A percentile compares a stretch with the other conserved stretches of the same genome.
These are phyloP conservation scores for Cyrtodaria siliqua DNA, from an alignment of 2,888 invertebrate species.

Conservation along the genomic window DNA sequence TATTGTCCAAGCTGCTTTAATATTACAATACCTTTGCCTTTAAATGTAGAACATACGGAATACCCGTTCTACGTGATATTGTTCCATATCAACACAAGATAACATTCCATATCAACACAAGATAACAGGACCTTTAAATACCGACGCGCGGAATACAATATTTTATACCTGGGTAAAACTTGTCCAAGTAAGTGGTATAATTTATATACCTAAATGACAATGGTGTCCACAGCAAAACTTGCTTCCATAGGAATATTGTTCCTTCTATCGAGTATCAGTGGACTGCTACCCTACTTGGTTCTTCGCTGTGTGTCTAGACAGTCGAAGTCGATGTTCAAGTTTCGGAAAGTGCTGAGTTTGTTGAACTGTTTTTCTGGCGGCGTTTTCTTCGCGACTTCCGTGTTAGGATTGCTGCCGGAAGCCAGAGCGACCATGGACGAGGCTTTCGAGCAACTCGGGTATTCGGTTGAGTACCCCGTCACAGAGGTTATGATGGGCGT, in stretches of 20 bases:
- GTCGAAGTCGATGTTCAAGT: neutral
- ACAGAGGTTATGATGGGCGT: conserved; percentile 27
- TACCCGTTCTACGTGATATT: too few species aligned
- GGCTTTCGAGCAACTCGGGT: neutral
- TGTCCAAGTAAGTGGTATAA: too few species aligned
- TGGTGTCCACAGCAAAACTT: conserved; percentile 56
- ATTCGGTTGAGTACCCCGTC: conserved; percentile 20
- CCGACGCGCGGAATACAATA: too few species aligned
- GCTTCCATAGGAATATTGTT: conserved; percentile 59
- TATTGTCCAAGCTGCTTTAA: too few species aligned
- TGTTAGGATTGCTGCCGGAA: conserved; percentile 28
- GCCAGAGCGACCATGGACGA: conserved; percentile 24
- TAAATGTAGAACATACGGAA: too few species aligned
- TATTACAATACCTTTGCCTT: too few species aligned
- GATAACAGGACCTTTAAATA: too few species aligned
- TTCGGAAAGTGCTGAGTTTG: conserved; percentile 19
- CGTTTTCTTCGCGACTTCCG: conserved; percentile 43
- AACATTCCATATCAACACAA: too few species aligned
- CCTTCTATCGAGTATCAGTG: conserved; percentile 55
- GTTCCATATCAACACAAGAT: too few species aligned
- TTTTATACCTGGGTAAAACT: too few species aligned
- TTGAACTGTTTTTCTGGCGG: conserved; percentile 48
- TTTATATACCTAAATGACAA: too few species aligned
- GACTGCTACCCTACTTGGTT: conserved; percentile 53
- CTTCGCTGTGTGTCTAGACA: conserved; percentile 12